phyloP scores from a whole-genome alignment of 2,113 vertebrate species.

The Microcebus griseorufus region DNA sequence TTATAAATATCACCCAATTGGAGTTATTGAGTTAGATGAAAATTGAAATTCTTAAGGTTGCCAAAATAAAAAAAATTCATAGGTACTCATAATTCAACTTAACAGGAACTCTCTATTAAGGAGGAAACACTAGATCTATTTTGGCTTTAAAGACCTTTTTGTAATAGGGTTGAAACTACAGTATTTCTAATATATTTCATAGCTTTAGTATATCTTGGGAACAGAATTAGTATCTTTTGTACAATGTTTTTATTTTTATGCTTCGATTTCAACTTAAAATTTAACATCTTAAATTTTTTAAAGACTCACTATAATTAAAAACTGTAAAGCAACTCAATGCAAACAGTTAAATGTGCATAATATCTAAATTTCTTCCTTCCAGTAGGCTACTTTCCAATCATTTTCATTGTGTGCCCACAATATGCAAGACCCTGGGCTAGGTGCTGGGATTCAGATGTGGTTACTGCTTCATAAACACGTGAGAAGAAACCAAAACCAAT shows the following conservation, averaged over 20 bases:
- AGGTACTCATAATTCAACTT: not conserved
- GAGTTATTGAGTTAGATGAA: not conserved
- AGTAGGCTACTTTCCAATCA: not conserved
- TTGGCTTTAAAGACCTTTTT: constrained; percentile 3
- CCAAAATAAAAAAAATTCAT: constrained; percentile 15
- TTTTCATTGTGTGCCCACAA: not conserved
- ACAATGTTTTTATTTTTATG: not conserved
- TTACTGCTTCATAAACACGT: not conserved
- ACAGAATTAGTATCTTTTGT: not conserved
- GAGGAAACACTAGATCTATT: not conserved
- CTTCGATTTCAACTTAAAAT: constrained; percentile 22
- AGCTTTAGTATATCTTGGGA: not conserved
- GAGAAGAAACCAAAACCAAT: not conserved
- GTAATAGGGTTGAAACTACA: not conserved
- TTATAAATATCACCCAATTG: not conserved
- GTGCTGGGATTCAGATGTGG: not conserved
- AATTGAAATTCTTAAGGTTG: not conserved
- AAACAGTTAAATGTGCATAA: not conserved
- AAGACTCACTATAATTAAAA: constrained; percentile 5
- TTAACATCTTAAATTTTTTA: not conserved
- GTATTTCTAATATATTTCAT: not conserved
- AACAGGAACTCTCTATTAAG: not conserved
- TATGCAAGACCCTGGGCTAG: not conserved
- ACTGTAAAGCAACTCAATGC: not conserved
- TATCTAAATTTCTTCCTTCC: not conserved